Conservation (phyloP, 64 coral and sea anemone genomes). For the Stylophora pistillata region DNA sequence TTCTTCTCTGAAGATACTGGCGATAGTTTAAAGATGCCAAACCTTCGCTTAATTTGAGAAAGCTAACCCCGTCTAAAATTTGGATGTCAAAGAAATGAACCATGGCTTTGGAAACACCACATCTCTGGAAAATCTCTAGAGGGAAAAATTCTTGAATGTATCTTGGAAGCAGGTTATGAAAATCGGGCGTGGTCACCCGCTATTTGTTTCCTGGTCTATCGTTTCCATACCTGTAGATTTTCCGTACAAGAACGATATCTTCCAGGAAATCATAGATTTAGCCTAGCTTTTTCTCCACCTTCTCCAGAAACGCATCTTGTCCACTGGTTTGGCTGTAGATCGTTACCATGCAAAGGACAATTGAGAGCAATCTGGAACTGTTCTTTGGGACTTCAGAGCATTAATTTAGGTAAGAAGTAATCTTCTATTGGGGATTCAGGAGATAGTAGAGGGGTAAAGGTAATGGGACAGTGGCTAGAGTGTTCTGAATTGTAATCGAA, state of each 20-base stretch:
- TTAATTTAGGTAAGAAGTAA: background rate
- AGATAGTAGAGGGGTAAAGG: background rate
- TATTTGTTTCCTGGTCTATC: conserved; percentile 32
- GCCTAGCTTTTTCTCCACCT: conserved; percentile 19
- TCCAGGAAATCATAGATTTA: conserved; percentile 58
- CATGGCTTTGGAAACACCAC: conserved; percentile 40
- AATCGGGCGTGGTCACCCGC: conserved; percentile 22
- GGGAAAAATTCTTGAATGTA: conserved; percentile 48
- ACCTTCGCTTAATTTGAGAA: conserved; percentile 61
- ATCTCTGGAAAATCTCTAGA: conserved; percentile 25
- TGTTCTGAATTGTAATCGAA: background rate
- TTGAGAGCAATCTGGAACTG: background rate
- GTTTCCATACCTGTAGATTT: conserved; percentile 43
- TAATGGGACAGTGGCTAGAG: background rate
- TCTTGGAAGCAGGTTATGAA: conserved; percentile 36
- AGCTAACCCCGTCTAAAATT: conserved; percentile 48
- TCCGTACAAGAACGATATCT: conserved; percentile 57
- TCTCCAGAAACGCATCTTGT: conserved; percentile 6
- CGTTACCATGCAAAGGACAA: conserved; percentile 2
- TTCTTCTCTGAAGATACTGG: conserved; percentile 4
- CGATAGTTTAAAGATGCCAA: conserved; percentile 28
- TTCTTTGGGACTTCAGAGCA: conserved; percentile 25
- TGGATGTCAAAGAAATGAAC: conserved; percentile 60
- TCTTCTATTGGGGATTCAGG: background rate
- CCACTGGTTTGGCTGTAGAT: background rate